Base-by-base conservation (phyloP, 2,113 vertebrate species). In the Halichoeres trimaculatus region DNA sequence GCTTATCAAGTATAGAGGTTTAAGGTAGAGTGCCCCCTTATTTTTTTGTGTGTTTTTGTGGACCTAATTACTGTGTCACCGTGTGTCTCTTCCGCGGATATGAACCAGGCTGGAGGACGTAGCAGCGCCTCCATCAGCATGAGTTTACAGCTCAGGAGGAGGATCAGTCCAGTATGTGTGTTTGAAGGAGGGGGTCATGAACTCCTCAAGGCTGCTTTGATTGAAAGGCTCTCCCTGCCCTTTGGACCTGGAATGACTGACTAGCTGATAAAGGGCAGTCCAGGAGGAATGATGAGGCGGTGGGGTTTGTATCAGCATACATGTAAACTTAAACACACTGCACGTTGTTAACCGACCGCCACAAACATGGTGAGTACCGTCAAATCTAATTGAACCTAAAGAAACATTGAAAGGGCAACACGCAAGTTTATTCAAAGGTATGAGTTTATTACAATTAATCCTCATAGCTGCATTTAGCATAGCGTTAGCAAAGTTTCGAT, bases 191-290 rank as follows among this genome's bases (percentile, higher is more conserved):
- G 73, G 71, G 76, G 55, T 76, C 61, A 56, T 36, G 57, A 80
- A 75, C 74, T 86, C 76, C 52, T 84, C 67, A 48, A 85, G 73
- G 80, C 53, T 50, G 30, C 74, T 58, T 66, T 36, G 40, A 65
- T 69, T 36, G 40, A 65, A 64, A 76, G 30, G 13, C 38, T 70
- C 54, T 48, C 13, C 0, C 1, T 72, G 80, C 70, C 53, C 91
- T 90, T 92, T 92, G 89, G 84, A 89, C 80, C 76, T 11, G n/a
- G n/a, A n/a, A n/a, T n/a, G n/a, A n/a, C n/a, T n/a, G 38, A n/a
- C 30, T 30, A 4, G 40, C 84, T 75, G 75, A 85, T 83, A 80
- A 79, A 65, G 53, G n/a, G 2, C 51, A n/a, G 34, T 9, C 11
- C 50, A 47, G 48, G 50, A 13, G 16, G 41, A 30, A 47, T 62